Conservation (phyloP, 1,140 invertebrate genomes). For the Leptestheria dahalacensis region DNA sequence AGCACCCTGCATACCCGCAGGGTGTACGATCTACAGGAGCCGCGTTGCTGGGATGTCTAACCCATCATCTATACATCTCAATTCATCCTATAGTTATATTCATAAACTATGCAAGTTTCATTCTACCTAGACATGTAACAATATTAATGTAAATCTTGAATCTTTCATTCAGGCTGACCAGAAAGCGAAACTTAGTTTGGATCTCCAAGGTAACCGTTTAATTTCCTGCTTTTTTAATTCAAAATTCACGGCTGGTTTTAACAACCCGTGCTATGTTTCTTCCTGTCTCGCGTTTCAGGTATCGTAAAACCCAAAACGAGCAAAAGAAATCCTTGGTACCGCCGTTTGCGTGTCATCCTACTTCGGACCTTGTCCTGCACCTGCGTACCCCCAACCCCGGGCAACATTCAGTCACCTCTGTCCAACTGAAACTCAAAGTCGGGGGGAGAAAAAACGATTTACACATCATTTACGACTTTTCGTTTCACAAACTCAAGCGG, state of each 20-base stretch:
- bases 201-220: constrained; percentile 1
- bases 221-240: neutral
- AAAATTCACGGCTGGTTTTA: no score
- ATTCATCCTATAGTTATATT: no score
- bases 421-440: neutral
- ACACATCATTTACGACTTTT: no score
- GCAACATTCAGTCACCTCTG: constrained; percentile 14
- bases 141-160: neutral
- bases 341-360: constrained; percentile 7
- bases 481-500: no score
- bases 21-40: no score
- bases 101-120: neutral
- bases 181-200: constrained; percentile 6
- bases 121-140: neutral
- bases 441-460: neutral
- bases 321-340: constrained; percentile 9
- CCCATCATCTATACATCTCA: no score
- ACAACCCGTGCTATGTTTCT: neutral
- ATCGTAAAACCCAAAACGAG: neutral
- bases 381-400: constrained; percentile 1
- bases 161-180: neutral
- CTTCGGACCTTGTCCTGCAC: constrained; percentile 13
- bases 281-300: neutral
- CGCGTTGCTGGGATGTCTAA: no score
- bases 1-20: no score